These are phyloP conservation scores for Macrophya alboannulata DNA, from an alignment of 2,888 invertebrate genomes.

Conservation along the genomic window DNA sequence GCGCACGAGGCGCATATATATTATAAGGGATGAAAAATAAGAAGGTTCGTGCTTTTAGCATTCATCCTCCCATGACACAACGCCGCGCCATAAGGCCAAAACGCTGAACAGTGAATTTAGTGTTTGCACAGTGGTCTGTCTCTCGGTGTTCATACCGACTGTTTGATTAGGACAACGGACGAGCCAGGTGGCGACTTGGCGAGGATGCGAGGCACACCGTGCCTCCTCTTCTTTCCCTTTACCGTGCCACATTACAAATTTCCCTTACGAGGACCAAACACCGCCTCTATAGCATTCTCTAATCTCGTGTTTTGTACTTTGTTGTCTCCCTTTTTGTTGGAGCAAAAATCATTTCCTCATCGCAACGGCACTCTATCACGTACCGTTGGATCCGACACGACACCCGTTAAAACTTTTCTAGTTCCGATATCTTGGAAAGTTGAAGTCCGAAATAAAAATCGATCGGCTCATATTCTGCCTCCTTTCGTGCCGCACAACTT, in stretches of 20 bases:
- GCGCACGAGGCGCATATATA: constrained; percentile 4
- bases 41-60: constrained; percentile 59
- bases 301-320: not conserved
- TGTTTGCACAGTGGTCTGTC: constrained; percentile 68
- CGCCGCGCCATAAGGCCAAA: constrained; percentile 54
- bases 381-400: no score
- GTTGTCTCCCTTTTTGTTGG: not conserved
- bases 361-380: no score
- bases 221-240: constrained; percentile 9
- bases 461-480: not conserved
- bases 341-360: not conserved
- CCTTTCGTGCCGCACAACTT: not conserved
- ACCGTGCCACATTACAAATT: constrained; percentile 17
- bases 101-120: constrained; percentile 62
- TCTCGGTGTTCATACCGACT: constrained; percentile 69
- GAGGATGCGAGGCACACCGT: constrained; percentile 42
- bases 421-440: not conserved
- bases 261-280: constrained; percentile 22
- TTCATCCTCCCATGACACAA: constrained; percentile 66
- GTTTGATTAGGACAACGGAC: constrained; percentile 76
- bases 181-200: constrained; percentile 71
- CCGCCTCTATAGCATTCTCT: not conserved
- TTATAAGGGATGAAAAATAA: constrained; percentile 20
- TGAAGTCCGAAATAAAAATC: not conserved
- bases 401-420: not conserved